Conservation (phyloP, 1,140 invertebrate genomes). For the Brachionus calyciflorus region DNA sequence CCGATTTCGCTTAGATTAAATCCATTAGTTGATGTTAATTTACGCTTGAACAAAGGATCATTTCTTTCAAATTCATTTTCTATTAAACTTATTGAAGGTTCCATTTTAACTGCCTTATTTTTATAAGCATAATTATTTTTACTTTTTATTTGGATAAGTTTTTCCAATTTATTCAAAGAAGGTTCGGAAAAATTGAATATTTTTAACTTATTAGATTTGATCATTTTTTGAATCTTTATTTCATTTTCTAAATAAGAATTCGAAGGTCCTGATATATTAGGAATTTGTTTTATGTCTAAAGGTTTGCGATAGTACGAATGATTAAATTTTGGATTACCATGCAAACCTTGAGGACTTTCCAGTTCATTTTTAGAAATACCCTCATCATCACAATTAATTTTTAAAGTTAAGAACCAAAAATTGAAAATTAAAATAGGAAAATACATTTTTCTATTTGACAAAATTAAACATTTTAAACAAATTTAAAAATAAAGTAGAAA, state of each 20-base stretch:
- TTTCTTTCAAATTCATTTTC: not conserved
- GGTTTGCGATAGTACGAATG: not conserved
- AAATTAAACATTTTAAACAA: too few species aligned
- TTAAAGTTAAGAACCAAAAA: not conserved
- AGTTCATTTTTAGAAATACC: too few species aligned
- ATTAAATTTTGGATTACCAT: not conserved
- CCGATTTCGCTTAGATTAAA: not conserved
- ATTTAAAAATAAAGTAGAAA: too few species aligned
- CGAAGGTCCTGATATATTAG: not conserved
- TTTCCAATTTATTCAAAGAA: not conserved
- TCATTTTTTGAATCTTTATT: too few species aligned
- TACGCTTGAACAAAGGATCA: not conserved
- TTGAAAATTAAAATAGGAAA: too few species aligned
- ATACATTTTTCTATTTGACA: too few species aligned
- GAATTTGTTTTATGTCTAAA: not conserved
- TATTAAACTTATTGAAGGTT: not conserved
- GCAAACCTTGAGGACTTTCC: not conserved
- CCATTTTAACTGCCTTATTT: not conserved
- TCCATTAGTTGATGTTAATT: not conserved
- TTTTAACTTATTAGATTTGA: not conserved
- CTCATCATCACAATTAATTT: too few species aligned
- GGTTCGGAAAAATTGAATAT: not conserved
- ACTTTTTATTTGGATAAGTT: not conserved
- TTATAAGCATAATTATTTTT: not conserved
- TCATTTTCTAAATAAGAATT: too few species aligned